Base-by-base conservation (phyloP, 2,113 vertebrate species). In the Baryphthengus martii region DNA sequence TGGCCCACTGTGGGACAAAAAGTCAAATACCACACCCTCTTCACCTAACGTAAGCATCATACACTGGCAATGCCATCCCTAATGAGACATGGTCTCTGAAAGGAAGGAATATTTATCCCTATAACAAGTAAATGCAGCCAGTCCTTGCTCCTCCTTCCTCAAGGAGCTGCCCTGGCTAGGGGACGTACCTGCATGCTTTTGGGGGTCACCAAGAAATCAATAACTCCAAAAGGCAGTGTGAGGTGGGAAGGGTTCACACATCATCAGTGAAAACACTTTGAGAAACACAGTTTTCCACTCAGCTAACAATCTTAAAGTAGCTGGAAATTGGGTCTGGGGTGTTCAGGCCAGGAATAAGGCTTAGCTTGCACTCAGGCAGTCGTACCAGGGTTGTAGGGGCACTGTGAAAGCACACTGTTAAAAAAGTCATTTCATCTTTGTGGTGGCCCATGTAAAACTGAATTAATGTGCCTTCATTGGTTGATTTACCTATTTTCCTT, bases 21-120 rank as follows among this genome's bases (percentile, higher is more conserved):
- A 31, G 1, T 0, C 18, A n/a, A 82, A 71, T n/a, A 29, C 11
- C 0, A 1, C 12, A 17, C 12, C 3, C 18, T 52, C 13, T 52
- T 72, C 49, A 81, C 4, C 10, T 42, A 45, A 45, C 20, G 26
- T 14, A 70, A 45, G 23, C 28, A 63, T n/a, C 12, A 21, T 7
- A 31, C 6, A 3, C 49, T 50, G 33, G 33, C 59, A 68, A 68
- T 25, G 35, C 25, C 23, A 33, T 10, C 21, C 6, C 2, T 35
- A 21, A 28, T 49, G 45, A 24, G 29, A 75, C 7, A 3, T 1
- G 12, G 5, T 9, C 33, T 74, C 19, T 9, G 20, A 53, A 50
- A 10, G 5, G 5, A 76, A 35, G 5, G 3, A 15, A 3, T 1
- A 1, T 52, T 85, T 66, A 44, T 29, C 8, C 13, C 39, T 44